Evolutionary conservation across 2,888 invertebrate genomes (phyloP).

Genomic region (Parasteatoda lunata): DNA sequence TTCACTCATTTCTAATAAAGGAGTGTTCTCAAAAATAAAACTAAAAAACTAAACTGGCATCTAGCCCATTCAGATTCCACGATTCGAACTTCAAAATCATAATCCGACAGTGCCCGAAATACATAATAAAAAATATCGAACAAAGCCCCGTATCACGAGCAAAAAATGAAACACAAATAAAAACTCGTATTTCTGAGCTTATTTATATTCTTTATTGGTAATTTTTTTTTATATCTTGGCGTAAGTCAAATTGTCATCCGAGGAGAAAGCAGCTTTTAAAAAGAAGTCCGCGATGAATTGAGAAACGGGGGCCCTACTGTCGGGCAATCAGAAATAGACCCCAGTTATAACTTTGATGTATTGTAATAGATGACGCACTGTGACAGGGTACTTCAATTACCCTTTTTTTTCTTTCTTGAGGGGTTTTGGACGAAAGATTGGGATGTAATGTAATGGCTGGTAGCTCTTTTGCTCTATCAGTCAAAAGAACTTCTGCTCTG

Average conservation of each 20-base stretch:
- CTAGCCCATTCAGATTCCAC: background rate
- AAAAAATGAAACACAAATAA: background rate
- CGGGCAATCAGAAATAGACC: slow-evolving; percentile 13
- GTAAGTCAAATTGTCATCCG: slow-evolving; percentile 40
- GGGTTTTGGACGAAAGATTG: background rate
- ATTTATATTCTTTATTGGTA: background rate
- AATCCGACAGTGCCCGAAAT: background rate
- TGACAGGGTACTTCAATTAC: slow-evolving; percentile 44
- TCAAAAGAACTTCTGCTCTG: background rate
- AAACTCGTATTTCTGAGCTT: background rate
- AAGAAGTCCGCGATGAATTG: background rate
- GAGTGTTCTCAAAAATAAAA: background rate
- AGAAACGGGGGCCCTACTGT: background rate
- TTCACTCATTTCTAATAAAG: background rate
- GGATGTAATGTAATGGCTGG: slow-evolving; percentile 1
- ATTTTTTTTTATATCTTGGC: slow-evolving; percentile 5
- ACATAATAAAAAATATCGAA: background rate
- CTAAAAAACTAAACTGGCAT: background rate
- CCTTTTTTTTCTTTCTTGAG: background rate
- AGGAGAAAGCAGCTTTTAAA: background rate
- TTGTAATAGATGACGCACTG: slow-evolving; percentile 29
- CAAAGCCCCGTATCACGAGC: background rate
- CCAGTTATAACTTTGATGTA: slow-evolving; percentile 42
- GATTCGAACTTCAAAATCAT: background rate
- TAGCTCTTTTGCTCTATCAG: slow-evolving; percentile 8